These are phyloP conservation scores for Orchesellides sinensis DNA, from an alignment of 2,888 invertebrate species.

Conservation along the genomic window DNA sequence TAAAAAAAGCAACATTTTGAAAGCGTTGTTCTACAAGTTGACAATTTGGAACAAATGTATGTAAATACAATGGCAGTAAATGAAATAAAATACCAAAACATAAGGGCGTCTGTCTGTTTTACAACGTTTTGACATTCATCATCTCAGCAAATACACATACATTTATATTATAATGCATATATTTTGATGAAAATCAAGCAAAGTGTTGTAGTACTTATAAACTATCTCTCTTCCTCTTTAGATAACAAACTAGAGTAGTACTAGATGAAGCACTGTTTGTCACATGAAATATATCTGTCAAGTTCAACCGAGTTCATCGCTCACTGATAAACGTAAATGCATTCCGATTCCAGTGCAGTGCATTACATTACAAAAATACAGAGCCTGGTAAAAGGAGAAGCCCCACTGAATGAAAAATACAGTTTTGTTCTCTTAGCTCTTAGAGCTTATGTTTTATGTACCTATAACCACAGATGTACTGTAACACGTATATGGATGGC, in stretches of 20 bases:
- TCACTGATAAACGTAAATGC: conserved; percentile 41
- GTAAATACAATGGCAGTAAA: too few relatives aligned
- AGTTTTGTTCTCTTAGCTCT: background rate
- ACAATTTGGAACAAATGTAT: too few relatives aligned
- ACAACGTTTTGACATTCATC: background rate
- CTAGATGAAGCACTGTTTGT: conserved; percentile 21
- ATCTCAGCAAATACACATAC: background rate
- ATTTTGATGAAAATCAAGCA: background rate
- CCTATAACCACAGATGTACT: background rate
- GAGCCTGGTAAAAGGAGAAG: too few relatives aligned
- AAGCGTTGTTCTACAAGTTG: too few relatives aligned
- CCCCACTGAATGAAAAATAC: too few relatives aligned
- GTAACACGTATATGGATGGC: background rate
- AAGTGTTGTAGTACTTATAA: background rate
- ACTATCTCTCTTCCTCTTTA: conserved; percentile 52
- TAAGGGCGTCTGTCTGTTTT: background rate
- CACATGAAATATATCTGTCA: conserved; percentile 64
- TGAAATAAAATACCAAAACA: background rate
- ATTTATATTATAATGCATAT: too few relatives aligned
- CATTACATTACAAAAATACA: background rate
- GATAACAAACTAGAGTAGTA: conserved; percentile 45
- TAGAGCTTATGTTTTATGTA: background rate
- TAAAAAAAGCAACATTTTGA: too few relatives aligned
- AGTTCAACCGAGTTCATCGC: conserved; percentile 66
- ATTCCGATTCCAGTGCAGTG: background rate